Base-by-base conservation (phyloP, 2,113 vertebrate species). In the Hippocampus guttulatus region DNA sequence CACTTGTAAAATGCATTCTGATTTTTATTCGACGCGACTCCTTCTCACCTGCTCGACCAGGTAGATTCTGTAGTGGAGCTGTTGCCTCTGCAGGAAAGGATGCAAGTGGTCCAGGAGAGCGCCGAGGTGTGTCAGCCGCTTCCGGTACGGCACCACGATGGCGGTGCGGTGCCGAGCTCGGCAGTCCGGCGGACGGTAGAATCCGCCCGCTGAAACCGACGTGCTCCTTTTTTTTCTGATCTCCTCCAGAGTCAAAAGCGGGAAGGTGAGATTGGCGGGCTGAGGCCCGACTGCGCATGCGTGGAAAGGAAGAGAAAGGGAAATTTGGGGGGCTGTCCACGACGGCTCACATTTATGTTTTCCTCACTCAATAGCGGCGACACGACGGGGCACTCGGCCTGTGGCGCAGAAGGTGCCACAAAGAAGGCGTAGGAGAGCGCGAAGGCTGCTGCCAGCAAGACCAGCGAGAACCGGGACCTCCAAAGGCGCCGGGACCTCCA, bases 11-110 rank as follows among this genome's bases (percentile, higher is more conserved):
- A 33, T 33, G 18, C 18, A 20, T 16, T 5, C 5, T 18, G 18
- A 15, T 2, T 23, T n/a, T 55, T 21, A 55, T 55, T n/a, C 4
- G 27, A 2, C 57, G 0, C 14, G 14, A 27, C 23, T 15, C 3
- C 21, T n/a, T 10, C 78, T 81, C 71, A 98, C 96, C 95, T 98
- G 96, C 78, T 98, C 94, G 21, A 98, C 92, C 1, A 98, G 93
- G 8, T 98, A 98, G 88, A 98, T 96, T 82, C 93, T 93, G 5
- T 98, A 98, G 27, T 95, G 95, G 6, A 98, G 93, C 91, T 98
- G 96, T 84, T 98, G 96, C 61, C 96, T 93, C 84, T 98, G 96
- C 70, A 98, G 91, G 81, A 98, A 97, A 2, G 96, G 96, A 79
- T 98, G 96, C 73, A 98, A 92, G 89, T 97, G 94, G 83, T 96